Conservation (phyloP, 1,140 invertebrate species). For the Calephelis nemesis region DNA sequence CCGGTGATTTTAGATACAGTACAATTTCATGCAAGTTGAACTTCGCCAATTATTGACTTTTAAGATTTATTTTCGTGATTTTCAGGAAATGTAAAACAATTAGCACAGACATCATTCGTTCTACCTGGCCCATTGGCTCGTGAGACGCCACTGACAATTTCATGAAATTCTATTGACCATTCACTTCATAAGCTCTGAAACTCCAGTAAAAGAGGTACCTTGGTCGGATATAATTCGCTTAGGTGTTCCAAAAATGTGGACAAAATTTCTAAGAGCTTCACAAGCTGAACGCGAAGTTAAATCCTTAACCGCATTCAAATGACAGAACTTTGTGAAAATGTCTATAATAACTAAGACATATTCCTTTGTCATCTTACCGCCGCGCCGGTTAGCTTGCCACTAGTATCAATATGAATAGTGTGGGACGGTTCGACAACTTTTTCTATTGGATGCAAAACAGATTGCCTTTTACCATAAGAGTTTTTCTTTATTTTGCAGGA, state of each 20-base stretch:
- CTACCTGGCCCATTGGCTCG: constrained; percentile 45
- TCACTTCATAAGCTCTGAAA: constrained; percentile 30
- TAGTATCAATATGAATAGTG: constrained; percentile 13
- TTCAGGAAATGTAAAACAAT: background rate
- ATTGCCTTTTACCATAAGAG: too few relatives aligned
- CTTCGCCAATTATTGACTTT: too few relatives aligned
- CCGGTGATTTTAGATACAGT: too few relatives aligned
- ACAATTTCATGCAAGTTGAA: too few relatives aligned
- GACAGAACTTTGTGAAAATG: constrained; percentile 20
- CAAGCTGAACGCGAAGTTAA: constrained; percentile 20
- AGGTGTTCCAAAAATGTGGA: constrained; percentile 35
- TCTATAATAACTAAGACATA: constrained; percentile 19
- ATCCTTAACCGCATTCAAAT: constrained; percentile 1
- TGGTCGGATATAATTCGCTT: constrained; percentile 33
- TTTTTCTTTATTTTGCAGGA: too few relatives aligned
- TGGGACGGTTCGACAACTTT: background rate
- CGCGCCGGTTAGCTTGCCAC: background rate
- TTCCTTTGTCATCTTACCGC: background rate
- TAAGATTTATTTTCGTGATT: background rate
- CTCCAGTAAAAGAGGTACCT: constrained; percentile 29
- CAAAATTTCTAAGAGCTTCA: constrained; percentile 28
- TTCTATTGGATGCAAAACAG: background rate
- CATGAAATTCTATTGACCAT: constrained; percentile 33
- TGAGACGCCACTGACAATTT: constrained; percentile 29
- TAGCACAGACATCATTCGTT: constrained; percentile 36